These are phyloP conservation scores for Campylorhamphus procurvoides DNA, from an alignment of 2,113 vertebrate species.

Conservation along the genomic window DNA sequence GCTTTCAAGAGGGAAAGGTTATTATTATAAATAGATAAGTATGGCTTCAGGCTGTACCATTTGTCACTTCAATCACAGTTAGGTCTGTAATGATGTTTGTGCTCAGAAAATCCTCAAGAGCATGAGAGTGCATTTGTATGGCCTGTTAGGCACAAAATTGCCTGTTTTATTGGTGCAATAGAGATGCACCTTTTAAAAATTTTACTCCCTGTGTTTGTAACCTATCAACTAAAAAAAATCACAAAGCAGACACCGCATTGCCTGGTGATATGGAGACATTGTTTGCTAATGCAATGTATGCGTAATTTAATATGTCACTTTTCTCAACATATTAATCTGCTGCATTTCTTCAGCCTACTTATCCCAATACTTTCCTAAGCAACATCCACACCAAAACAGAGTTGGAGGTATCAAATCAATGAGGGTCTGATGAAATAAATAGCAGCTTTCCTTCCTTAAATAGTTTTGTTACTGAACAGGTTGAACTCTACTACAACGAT, in stretches of 20 bases:
- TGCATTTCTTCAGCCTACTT: not conserved
- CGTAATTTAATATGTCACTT: not conserved
- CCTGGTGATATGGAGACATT: not conserved
- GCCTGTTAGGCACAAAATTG: slow-evolving; percentile 45
- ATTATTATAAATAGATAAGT: slow-evolving; percentile 39
- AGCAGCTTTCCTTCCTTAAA: not conserved
- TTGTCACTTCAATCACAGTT: slow-evolving; percentile 34
- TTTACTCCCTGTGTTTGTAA: slow-evolving; percentile 30
- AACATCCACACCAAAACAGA: not conserved
- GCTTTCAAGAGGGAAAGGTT: slow-evolving; percentile 18
- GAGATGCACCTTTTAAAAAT: slow-evolving; percentile 19
- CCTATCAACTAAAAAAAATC: not conserved
- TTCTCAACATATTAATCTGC: not conserved
- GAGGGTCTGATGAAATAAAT: not conserved
- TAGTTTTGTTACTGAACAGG: not conserved
- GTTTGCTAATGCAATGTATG: not conserved
- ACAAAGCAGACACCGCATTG: not conserved
- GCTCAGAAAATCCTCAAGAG: slow-evolving; percentile 39
- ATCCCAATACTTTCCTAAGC: not conserved
- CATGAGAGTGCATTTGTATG: slow-evolving; percentile 35
- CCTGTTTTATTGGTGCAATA: slow-evolving; percentile 32
- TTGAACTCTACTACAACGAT: not conserved
- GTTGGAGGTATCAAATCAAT: not conserved
- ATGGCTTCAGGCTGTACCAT: not conserved
- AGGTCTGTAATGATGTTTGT: slow-evolving; percentile 16